A percentile compares a stretch with the other conserved stretches of the same genome.
These are phyloP conservation scores for Epirrhoe alternata DNA, from an alignment of 2,888 invertebrate species.

Conservation along the genomic window DNA sequence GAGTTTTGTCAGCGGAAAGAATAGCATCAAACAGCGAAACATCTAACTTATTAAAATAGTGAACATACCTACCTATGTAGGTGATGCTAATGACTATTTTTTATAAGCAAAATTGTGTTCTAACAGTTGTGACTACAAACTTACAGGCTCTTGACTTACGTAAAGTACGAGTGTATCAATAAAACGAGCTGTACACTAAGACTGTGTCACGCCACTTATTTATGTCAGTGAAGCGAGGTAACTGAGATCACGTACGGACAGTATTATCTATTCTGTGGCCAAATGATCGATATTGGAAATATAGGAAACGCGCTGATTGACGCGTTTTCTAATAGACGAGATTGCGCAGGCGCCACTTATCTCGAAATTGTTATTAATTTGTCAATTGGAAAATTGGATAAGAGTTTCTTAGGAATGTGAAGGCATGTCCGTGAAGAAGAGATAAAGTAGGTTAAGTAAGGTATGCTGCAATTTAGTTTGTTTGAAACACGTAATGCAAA, in stretches of 20 bases:
- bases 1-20: too few relatives aligned
- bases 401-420: conserved; percentile 9
- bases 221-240: conserved; percentile 49
- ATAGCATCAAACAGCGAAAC: too few relatives aligned
- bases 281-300: conserved; percentile 45
- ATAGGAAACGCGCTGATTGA: conserved; percentile 48
- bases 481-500: neutral
- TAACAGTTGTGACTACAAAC: conserved; percentile 7
- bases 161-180: neutral
- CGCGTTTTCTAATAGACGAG: conserved; percentile 50
- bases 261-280: conserved; percentile 22
- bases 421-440: neutral
- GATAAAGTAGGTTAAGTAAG: neutral
- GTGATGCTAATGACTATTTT: too few relatives aligned
- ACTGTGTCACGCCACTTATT: conserved; percentile 45
- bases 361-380: conserved; percentile 44
- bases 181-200: conserved; percentile 23
- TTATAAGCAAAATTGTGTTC: neutral
- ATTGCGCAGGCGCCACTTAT: conserved; percentile 45
- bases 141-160: conserved; percentile 7
- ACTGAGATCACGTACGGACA: conserved; percentile 41
- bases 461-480: neutral
- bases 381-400: conserved; percentile 36
- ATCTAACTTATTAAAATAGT: too few relatives aligned
- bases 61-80: too few relatives aligned